Evolutionary conservation across 1,140 invertebrate genomes (phyloP), one percentile per base, ranked within the genome.

Genomic region (Monochamus saltuarius): DNA sequence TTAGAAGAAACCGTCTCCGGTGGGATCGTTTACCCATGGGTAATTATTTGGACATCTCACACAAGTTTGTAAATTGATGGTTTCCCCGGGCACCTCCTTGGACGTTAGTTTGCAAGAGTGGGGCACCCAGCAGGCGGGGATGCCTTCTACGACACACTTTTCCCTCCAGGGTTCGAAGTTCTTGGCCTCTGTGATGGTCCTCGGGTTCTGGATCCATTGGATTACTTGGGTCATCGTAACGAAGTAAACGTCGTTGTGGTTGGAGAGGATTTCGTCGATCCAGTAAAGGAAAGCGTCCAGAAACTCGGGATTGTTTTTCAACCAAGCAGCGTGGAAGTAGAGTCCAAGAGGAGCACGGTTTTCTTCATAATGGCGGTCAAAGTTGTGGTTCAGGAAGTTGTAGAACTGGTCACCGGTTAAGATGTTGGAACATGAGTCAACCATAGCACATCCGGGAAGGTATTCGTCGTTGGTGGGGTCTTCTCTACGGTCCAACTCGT

Each of bases 151-250:
- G 14, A 85, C 78, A 72, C 92, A 95, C 85, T 94, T 95, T 79
- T 95, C 94, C 81, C 89, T 89, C 93, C 93, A 97, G 13, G 93
- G 89, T 71, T 95, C 92, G 78, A 95, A 96, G 79, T 87, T 94
- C 80, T 94, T 93, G 7, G 90, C 86, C 73, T 95, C 90, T 29
- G 85, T 82, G 58, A 92, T 75, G 2, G 91, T 92, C 39, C 89
- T 83, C 8, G 94, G 94, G 72, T 94, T 95, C 73, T 95, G 93
- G 75, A 97, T 95, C 94, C 95, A 97, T 74, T 97, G 93, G 66
- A 97, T 94, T 0, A 96, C 94, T 78, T 95, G 93, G 1, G 93
- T 96, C 90, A 95, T 96, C n/a, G 94, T 97, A 1, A 96, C 92
- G 73, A 98, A 97, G 79, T 95, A 97, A 4, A 96, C 94, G 74